Evolutionary conservation across 2,797 vertebrate species (phyloP).

Genomic region (Macroramphosus scolopax): DNA sequence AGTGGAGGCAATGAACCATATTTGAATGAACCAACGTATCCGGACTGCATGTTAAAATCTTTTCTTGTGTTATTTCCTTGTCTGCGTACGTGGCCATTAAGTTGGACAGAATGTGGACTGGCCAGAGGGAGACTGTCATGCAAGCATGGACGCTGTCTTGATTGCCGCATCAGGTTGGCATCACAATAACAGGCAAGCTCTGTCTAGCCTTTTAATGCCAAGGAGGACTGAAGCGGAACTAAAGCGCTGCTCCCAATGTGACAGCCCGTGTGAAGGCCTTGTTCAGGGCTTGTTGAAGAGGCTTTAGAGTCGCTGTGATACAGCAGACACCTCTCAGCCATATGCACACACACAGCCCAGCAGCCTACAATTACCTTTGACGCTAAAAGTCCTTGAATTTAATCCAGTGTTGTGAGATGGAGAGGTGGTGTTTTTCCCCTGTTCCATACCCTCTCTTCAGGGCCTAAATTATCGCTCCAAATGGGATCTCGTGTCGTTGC

Average conservation of each 20-base stretch:
- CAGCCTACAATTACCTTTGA: conserved; percentile 82
- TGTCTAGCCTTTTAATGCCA: conserved; percentile 76
- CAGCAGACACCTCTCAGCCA: conserved; percentile 70
- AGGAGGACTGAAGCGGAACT: conserved; percentile 71
- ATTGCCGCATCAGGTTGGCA: conserved; percentile 77
- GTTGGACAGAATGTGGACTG: conserved; percentile 68
- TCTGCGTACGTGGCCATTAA: conserved; percentile 75
- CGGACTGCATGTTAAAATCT: conserved; percentile 58
- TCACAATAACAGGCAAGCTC: conserved; percentile 72
- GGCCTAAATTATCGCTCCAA: conserved; percentile 82
- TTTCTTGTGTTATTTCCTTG: conserved; percentile 75
- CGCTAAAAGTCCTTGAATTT: conserved; percentile 82
- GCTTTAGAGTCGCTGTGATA: conserved; percentile 63
- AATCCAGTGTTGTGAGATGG: conserved; percentile 79
- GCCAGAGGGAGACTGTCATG: conserved; percentile 70
- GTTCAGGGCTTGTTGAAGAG: conserved; percentile 68
- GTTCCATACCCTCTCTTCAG: conserved; percentile 70
- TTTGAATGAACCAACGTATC: conserved; percentile 55
- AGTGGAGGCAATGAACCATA: conserved; percentile 66
- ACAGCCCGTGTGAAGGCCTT: conserved; percentile 70
- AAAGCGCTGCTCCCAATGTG: conserved; percentile 71
- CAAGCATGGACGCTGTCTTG: conserved; percentile 61
- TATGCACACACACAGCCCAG: conserved; percentile 65
- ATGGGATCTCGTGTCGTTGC: conserved; percentile 81
- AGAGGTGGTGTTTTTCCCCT: conserved; percentile 73